Conservation (phyloP, 2,797 vertebrate genomes). For the Lacerta viridis region DNA sequence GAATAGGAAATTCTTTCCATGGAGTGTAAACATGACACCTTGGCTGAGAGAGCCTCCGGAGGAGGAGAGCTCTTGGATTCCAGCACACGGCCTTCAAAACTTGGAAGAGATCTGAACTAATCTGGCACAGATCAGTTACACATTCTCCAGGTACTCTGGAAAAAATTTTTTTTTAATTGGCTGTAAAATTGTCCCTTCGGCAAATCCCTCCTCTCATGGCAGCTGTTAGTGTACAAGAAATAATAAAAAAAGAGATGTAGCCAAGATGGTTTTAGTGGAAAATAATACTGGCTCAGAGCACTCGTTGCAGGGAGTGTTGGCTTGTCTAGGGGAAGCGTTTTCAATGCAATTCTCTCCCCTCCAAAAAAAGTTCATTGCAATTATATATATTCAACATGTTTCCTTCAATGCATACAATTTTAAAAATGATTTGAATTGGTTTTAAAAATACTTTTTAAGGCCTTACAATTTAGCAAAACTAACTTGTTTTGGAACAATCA, state of each 20-base stretch:
- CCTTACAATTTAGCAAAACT: too few species aligned
- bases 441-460: too few species aligned
- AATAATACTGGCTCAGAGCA: not conserved
- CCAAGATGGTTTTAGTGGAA: not conserved
- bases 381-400: too few species aligned
- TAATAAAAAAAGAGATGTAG: not conserved
- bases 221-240: not conserved
- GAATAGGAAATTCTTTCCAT: constrained; percentile 2
- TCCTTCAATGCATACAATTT: too few species aligned
- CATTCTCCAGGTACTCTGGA: not conserved
- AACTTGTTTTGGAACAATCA: too few species aligned
- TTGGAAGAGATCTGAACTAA: not conserved
- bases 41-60: not conserved
- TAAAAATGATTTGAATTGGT: too few species aligned
- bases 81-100: not conserved
- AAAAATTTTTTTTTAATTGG: not conserved
- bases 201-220: not conserved
- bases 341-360: too few species aligned
- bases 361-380: too few species aligned
- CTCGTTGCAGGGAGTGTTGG: not conserved
- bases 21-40: not conserved
- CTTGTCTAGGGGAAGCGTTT: too few species aligned
- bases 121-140: not conserved
- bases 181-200: not conserved
- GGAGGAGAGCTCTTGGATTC: not conserved